Base-by-base conservation (phyloP, 2,888 invertebrate genomes). In the Diogma glabrata region DNA sequence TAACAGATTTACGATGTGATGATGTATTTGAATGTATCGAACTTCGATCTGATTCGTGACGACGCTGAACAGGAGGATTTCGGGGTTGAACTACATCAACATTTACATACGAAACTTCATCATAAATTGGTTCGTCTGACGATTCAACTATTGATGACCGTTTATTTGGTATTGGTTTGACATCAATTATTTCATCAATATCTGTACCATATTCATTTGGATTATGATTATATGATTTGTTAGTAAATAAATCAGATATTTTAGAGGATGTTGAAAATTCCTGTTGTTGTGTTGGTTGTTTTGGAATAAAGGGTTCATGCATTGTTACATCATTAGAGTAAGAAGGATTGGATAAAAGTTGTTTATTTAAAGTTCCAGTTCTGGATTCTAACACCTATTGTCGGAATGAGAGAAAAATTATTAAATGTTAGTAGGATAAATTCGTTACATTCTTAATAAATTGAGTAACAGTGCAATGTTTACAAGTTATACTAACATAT, bases 1-100 rank as follows among this genome's bases (percentile, higher is more conserved):
- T 70, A 0, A 70, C 70, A 0, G 70, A 69, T 55, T 70, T 70
- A 2, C 70, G 33, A 49, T 49, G 22, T n/a, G 63, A 54, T 69
- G 67, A 4, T 65, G 67, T 67, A 3, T 66, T 50, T 17, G 54
- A 51, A 48, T 55, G 51, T 9, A 54, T 53, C 9, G 57, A 55
- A 52, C 52, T 54, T 33, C 64, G 63, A 3, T 69, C 69, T 22
- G 52, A 51, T 43, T 47, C 51, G 24, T 47, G 12, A 56, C 58
- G 30, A 59, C 60, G 28, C 60, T 59, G n/a, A 51, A 53, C 12
- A 38, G 48, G 0, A 58, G 58, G 2, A 60, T 16, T 57, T 61
- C 48, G 22, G 30, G 5, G 19, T 43, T 26, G 2, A n/a, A n/a
- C n/a, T n/a, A 67, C 68, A 50, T 63, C 65, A 3, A 63, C 64